A percentile compares a stretch with the other conserved stretches of the same genome.
Evolutionary conservation across 1,140 invertebrate species (phyloP).

Genomic region (Drosophila miranda): DNA sequence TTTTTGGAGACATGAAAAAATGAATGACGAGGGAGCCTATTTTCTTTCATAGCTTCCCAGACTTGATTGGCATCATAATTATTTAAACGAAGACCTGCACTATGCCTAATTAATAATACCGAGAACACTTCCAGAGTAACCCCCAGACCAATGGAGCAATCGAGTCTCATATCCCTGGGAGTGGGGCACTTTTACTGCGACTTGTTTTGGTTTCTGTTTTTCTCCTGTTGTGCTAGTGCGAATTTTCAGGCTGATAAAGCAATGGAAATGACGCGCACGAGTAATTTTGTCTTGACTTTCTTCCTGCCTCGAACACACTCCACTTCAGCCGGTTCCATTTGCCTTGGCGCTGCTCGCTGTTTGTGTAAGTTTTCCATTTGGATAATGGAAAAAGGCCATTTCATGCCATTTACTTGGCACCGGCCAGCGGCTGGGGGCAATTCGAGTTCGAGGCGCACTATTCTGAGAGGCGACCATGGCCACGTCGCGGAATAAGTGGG

Average conservation of each 20-base stretch:
- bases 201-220: background rate
- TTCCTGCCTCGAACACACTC: conserved; percentile 40
- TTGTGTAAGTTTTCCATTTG: conserved; percentile 82
- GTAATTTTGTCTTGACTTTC: conserved; percentile 70
- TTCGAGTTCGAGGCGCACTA: conserved; percentile 67
- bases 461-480: conserved; percentile 46
- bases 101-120: conserved; percentile 59
- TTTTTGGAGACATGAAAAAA: too few species aligned
- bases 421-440: conserved; percentile 57
- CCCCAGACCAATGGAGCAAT: conserved; percentile 32
- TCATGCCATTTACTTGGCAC: conserved; percentile 72
- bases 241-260: conserved; percentile 75
- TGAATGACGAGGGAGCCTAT: too few species aligned
- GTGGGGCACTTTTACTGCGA: background rate
- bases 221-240: conserved; percentile 38
- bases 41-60: too few species aligned
- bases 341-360: conserved; percentile 43
- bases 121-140: conserved; percentile 9
- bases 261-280: conserved; percentile 76
- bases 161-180: conserved; percentile 5
- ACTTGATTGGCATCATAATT: conserved; percentile 1
- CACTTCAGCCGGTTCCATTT: conserved; percentile 47
- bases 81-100: conserved; percentile 18
- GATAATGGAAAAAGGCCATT: conserved; percentile 82
- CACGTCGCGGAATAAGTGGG: conserved; percentile 61